These are phyloP conservation scores for Phortica variegata DNA, from an alignment of 1,140 invertebrate species.

Conservation along the genomic window DNA sequence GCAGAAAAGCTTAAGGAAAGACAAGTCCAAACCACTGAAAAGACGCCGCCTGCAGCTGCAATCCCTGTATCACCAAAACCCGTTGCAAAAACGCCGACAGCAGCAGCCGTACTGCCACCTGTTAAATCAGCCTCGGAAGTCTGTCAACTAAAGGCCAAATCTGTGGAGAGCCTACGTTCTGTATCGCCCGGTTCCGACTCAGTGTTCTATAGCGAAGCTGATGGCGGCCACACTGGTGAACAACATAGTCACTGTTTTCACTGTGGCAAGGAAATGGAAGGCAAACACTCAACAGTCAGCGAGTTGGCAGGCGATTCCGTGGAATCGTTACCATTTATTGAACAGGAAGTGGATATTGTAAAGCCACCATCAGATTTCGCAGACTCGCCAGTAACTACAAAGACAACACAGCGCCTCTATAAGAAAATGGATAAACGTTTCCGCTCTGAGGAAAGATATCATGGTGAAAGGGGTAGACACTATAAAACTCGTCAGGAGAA, in stretches of 20 bases:
- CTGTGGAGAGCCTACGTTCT: constrained; percentile 79
- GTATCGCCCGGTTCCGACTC: constrained; percentile 85
- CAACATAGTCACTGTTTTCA: constrained; percentile 68
- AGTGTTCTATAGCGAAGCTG: constrained; percentile 82
- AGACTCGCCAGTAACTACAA: constrained; percentile 72
- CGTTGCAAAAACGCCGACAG: neutral
- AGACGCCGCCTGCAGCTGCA: constrained; percentile 15
- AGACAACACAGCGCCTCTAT: constrained; percentile 63
- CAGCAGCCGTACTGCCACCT: neutral
- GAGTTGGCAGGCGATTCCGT: constrained; percentile 58
- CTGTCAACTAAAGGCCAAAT: constrained; percentile 72
- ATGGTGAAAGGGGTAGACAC: constrained; percentile 65
- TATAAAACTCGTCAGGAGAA: constrained; percentile 67
- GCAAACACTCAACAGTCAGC: constrained; percentile 50
- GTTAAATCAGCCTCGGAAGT: constrained; percentile 57
- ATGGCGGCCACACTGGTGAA: constrained; percentile 56
- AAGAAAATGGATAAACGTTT: constrained; percentile 81
- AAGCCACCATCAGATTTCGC: constrained; percentile 84
- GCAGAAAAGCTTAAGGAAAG: neutral
- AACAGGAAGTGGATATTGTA: constrained; percentile 69
- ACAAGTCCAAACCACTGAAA: neutral
- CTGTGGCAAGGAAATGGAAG: constrained; percentile 75
- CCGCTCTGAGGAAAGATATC: constrained; percentile 74
- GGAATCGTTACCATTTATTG: constrained; percentile 48
- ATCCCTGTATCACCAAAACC: constrained; percentile 38